Conservation (phyloP, 2,113 vertebrate species). For the Myotis brandtii region DNA sequence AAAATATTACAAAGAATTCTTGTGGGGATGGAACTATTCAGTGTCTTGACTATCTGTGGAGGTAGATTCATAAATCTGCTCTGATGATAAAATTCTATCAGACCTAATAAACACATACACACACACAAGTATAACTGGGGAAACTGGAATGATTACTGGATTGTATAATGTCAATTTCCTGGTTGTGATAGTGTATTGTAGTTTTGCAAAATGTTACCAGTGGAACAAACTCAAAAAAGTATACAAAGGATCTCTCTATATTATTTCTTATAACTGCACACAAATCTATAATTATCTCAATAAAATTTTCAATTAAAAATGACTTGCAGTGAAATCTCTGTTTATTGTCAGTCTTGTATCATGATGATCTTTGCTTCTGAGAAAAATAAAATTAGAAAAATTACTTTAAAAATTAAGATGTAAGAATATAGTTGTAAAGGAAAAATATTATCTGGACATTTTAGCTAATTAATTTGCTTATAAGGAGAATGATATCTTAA, state of each 20-base stretch:
- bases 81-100: neutral
- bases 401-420: neutral
- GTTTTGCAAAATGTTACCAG: slow-evolving; percentile 36
- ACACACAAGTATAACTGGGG: neutral
- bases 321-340: neutral
- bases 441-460: slow-evolving; percentile 35
- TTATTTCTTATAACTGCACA: neutral
- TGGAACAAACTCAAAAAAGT: neutral
- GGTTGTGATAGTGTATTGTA: neutral
- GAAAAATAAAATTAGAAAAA: slow-evolving; percentile 37
- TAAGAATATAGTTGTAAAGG: neutral
- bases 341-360: neutral
- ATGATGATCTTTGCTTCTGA: neutral
- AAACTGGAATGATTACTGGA: neutral
- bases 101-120: neutral
- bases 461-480: neutral
- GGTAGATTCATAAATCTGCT: neutral
- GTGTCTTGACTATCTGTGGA: neutral
- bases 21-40: neutral
- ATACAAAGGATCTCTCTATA: neutral
- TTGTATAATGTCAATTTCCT: neutral
- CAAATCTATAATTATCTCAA: neutral
- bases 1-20: neutral
- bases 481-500: slow-evolving; percentile 19
- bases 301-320: slow-evolving; percentile 24